Percentiles rank a stretch among this genome's conserved stretches.
These are phyloP conservation scores for Cyrtonyx montezumae DNA, from an alignment of 2,113 vertebrate species.

Conservation along the genomic window DNA sequence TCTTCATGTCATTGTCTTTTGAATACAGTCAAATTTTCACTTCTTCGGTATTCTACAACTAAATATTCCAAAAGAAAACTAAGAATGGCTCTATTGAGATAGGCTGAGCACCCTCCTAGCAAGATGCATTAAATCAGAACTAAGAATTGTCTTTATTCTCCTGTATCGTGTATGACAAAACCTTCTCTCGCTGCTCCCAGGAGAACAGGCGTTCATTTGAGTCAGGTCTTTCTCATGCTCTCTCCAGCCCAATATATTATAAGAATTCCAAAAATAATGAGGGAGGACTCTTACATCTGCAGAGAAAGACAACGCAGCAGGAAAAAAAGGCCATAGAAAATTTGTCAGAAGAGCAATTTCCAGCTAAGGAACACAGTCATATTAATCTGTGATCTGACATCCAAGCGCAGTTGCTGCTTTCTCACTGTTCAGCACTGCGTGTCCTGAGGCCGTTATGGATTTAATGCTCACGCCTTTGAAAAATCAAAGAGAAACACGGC, in stretches of 20 bases:
- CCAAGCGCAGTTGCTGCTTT: neutral
- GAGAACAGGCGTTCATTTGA: neutral
- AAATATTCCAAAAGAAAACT: neutral
- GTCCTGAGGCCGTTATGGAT: neutral
- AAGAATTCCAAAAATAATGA: slow-evolving; percentile 11
- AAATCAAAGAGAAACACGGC: neutral
- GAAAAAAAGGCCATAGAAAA: neutral
- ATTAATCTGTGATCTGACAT: slow-evolving; percentile 23
- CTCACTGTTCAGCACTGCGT: neutral
- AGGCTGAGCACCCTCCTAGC: neutral
- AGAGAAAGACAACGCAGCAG: neutral
- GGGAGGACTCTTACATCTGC: neutral
- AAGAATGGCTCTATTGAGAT: neutral
- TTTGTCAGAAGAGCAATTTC: slow-evolving; percentile 21
- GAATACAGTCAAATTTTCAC: neutral
- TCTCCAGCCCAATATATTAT: neutral
- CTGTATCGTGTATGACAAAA: neutral
- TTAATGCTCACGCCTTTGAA: neutral
- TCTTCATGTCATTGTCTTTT: neutral
- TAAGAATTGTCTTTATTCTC: neutral
- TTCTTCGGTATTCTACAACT: neutral
- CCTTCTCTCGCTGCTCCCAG: neutral
- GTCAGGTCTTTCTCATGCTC: neutral
- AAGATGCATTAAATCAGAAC: neutral
- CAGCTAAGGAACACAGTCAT: neutral